Percentiles rank a stretch among this genome's conserved stretches.
These are phyloP conservation scores for Serripes groenlandicus DNA, from an alignment of 2,888 invertebrate species.

Conservation along the genomic window DNA sequence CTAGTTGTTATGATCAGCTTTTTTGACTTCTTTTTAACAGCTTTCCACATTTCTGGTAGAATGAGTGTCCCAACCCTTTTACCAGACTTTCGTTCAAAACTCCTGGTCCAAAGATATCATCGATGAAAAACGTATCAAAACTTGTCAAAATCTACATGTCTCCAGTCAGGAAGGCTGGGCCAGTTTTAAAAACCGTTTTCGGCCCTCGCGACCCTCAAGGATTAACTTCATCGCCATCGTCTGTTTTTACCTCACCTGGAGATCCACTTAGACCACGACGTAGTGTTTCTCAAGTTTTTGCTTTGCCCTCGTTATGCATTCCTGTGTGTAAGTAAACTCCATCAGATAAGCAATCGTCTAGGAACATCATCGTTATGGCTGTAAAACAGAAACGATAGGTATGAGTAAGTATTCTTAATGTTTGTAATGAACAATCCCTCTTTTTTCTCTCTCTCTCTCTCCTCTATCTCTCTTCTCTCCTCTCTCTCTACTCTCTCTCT, in stretches of 20 bases:
- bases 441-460: neutral
- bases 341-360: conserved; percentile 24
- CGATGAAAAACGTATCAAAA: conserved; percentile 37
- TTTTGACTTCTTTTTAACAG: conserved; percentile 14
- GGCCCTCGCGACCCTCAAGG: neutral
- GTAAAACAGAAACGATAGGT: conserved; percentile 9
- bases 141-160: conserved; percentile 33
- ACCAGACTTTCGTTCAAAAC: conserved; percentile 41
- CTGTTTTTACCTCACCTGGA: conserved; percentile 58
- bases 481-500: neutral
- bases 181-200: conserved; percentile 42
- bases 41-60: conserved; percentile 29
- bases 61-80: conserved; percentile 32
- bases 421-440: neutral
- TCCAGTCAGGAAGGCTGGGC: conserved; percentile 41
- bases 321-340: conserved; percentile 32
- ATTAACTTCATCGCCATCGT: conserved; percentile 41
- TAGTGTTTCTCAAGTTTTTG: conserved; percentile 21
- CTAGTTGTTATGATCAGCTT: conserved; percentile 50
- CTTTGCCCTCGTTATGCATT: conserved; percentile 29
- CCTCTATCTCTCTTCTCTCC: neutral
- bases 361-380: conserved; percentile 36
- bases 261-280: conserved; percentile 48
- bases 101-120: conserved; percentile 57
- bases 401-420: too few relatives aligned